These are phyloP conservation scores for Choloepus hoffmanni DNA, from an alignment of 2,113 vertebrate species.

Conservation along the genomic window DNA sequence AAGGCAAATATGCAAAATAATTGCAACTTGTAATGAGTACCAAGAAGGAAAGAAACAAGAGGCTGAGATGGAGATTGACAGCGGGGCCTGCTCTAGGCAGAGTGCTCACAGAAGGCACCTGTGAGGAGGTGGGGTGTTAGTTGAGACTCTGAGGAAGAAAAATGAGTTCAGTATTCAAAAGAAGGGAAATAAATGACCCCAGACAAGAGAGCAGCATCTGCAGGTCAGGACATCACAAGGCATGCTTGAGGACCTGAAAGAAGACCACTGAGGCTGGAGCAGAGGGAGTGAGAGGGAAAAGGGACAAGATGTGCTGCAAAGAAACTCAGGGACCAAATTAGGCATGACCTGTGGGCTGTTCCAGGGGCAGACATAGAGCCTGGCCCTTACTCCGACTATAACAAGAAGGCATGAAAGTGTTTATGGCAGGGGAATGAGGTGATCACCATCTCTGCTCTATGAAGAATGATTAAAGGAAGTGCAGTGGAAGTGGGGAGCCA, in stretches of 20 bases:
- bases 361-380: too few species aligned
- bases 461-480: neutral
- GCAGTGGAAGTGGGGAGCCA: neutral
- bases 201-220: neutral
- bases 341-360: neutral
- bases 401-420: neutral
- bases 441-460: too few species aligned
- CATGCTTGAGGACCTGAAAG: neutral
- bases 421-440: neutral
- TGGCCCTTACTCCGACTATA: neutral
- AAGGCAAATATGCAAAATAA: neutral
- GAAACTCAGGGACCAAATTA: neutral
- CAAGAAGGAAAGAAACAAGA: neutral
- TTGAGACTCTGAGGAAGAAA: neutral
- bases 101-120: neutral
- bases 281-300: neutral
- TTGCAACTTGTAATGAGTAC: neutral
- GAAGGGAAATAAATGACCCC: neutral
- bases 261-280: neutral
- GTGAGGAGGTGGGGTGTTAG: neutral
- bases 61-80: neutral
- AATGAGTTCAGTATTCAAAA: neutral
- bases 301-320: neutral
- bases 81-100: neutral
- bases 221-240: neutral